A percentile compares a stretch with the other conserved stretches of the same genome.
phyloP scores from a whole-genome alignment of 2,888 invertebrate species.

The Anthophora plumipes region DNA sequence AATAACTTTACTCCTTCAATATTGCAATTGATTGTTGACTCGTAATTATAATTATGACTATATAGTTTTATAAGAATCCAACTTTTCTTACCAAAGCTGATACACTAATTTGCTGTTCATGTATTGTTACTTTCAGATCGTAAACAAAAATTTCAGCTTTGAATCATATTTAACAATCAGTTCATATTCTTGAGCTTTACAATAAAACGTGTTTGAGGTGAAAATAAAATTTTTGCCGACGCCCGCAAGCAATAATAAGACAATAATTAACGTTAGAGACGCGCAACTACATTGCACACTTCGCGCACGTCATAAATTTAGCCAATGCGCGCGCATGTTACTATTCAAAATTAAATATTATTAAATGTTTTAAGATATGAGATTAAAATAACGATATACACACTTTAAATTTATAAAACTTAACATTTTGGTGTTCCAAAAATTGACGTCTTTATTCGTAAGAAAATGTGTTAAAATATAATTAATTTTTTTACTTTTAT shows the following conservation, averaged over 20 bases:
- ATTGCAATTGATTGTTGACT: constrained; percentile 3
- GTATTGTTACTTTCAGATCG: constrained; percentile 36
- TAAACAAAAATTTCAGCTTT: constrained; percentile 11
- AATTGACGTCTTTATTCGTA: background rate
- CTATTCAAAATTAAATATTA: constrained; percentile 33
- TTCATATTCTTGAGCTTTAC: constrained; percentile 11
- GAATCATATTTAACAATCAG: constrained; percentile 8
- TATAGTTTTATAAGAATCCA: constrained; percentile 2
- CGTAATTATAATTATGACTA: background rate
- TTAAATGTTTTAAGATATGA: background rate
- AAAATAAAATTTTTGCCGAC: constrained; percentile 40
- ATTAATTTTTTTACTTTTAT: constrained; percentile 1
- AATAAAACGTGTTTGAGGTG: background rate
- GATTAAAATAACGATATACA: background rate
- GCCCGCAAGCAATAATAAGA: constrained; percentile 59
- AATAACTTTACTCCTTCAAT: background rate
- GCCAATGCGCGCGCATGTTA: constrained; percentile 75
- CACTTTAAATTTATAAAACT: background rate
- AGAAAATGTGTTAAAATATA: background rate
- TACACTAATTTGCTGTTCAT: constrained; percentile 38
- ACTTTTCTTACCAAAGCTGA: constrained; percentile 58
- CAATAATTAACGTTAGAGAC: constrained; percentile 71
- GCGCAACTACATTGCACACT: constrained; percentile 66
- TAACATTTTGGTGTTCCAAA: background rate
- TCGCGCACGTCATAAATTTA: constrained; percentile 62